Conservation (phyloP, 2,888 invertebrate genomes). For the Thecophora atra region DNA sequence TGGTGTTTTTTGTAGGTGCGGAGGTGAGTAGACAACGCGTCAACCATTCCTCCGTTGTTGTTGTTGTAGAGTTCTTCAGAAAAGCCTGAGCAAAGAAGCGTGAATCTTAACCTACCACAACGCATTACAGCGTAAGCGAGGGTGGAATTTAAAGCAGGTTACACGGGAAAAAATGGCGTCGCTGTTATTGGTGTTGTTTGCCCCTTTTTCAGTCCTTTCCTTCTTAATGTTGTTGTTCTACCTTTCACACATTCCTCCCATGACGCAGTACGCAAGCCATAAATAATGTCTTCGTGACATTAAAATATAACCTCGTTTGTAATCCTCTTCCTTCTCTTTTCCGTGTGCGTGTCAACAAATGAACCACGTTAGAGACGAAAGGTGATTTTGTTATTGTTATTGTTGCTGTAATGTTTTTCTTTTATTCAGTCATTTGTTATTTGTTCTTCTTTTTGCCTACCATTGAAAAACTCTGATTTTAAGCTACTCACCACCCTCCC, state of each 20-base stretch:
- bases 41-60: neutral
- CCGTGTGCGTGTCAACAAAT: neutral
- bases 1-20: no score
- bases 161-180: neutral
- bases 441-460: neutral
- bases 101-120: slow-evolving; percentile 48
- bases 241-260: neutral
- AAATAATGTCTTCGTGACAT: slow-evolving; percentile 29
- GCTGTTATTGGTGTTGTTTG: slow-evolving; percentile 8
- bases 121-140: slow-evolving; percentile 46
- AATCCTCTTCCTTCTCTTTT: neutral
- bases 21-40: neutral
- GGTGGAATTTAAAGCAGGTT: slow-evolving; percentile 43
- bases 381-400: neutral
- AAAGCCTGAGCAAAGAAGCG: neutral
- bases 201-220: neutral
- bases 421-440: neutral
- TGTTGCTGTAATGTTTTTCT: neutral
- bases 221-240: no score
- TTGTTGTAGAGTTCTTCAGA: neutral
- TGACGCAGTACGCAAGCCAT: slow-evolving; percentile 30
- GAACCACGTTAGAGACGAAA: neutral
- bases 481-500: no score
- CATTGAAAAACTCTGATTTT: no score
- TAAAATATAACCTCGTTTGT: slow-evolving; percentile 3